Percentiles rank a stretch among this genome's conserved stretches.
Conservation (phyloP, 1,140 invertebrate species). For the Eriocheir sinensis region DNA sequence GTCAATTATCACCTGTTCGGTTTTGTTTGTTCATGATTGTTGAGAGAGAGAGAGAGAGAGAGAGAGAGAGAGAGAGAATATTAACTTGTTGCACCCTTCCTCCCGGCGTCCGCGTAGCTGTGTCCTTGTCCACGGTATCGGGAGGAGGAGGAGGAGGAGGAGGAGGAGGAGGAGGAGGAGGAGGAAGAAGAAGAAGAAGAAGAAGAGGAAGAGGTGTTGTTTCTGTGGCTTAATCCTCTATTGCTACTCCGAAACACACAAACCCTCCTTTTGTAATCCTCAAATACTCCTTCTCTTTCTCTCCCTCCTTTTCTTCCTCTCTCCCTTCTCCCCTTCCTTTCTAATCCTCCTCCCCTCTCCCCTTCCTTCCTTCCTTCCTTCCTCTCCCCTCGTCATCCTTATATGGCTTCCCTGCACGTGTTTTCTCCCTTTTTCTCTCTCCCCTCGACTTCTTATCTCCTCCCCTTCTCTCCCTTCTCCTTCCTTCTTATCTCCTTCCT, state of each 20-base stretch:
- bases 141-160: conserved; percentile 25
- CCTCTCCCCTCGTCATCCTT: too few relatives aligned
- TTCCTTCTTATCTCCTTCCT: neutral
- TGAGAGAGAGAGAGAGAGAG: conserved; percentile 3
- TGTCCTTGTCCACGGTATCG: neutral
- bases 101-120: neutral
- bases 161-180: conserved; percentile 10
- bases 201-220: conserved; percentile 1
- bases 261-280: neutral
- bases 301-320: too few relatives aligned
- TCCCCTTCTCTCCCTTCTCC: neutral
- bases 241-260: neutral
- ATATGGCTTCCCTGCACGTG: neutral
- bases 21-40: too few relatives aligned
- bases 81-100: conserved; percentile 22
- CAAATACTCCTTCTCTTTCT: too few relatives aligned
- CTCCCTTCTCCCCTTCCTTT: too few relatives aligned
- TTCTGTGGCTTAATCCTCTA: neutral
- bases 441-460: neutral
- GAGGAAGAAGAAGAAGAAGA: conserved; percentile 20
- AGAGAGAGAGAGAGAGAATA: neutral
- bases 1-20: neutral
- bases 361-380: too few relatives aligned
- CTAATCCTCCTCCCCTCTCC: too few relatives aligned
- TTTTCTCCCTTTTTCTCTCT: neutral